These are phyloP conservation scores for Microtus pennsylvanicus DNA, from an alignment of 2,113 vertebrate species.

Conservation along the genomic window DNA sequence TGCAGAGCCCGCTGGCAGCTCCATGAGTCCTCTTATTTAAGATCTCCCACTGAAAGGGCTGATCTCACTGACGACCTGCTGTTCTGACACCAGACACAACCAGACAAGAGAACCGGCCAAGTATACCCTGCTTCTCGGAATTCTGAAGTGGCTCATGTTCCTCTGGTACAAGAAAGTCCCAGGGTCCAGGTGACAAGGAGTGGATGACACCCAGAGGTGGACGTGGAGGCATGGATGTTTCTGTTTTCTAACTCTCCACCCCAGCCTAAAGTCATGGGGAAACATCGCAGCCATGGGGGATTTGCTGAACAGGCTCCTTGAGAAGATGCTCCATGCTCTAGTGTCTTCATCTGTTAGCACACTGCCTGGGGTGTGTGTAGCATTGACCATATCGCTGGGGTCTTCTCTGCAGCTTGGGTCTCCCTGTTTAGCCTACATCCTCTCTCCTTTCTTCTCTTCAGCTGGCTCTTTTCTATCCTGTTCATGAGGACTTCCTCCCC, in stretches of 20 bases:
- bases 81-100: not conserved
- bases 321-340: not conserved
- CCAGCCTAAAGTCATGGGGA: not conserved
- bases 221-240: not conserved
- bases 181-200: not conserved
- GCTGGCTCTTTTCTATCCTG: not conserved
- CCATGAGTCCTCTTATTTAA: not conserved
- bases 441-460: not conserved
- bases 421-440: not conserved
- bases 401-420: not conserved
- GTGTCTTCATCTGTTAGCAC: not conserved
- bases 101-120: not conserved
- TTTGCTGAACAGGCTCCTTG: not conserved
- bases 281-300: not conserved
- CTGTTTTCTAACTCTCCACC: not conserved
- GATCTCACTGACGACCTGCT: slow-evolving; percentile 27
- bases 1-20: slow-evolving; percentile 54
- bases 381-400: not conserved
- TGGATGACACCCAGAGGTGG: not conserved
- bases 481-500: not conserved
- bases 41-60: slow-evolving; percentile 6
- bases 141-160: not conserved
- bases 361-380: not conserved
- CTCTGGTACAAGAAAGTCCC: not conserved
- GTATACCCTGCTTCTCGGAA: accelerated